Evolutionary conservation across 64 coral and sea anemone species (phyloP).

Genomic region (Actinia tenebrosa): DNA sequence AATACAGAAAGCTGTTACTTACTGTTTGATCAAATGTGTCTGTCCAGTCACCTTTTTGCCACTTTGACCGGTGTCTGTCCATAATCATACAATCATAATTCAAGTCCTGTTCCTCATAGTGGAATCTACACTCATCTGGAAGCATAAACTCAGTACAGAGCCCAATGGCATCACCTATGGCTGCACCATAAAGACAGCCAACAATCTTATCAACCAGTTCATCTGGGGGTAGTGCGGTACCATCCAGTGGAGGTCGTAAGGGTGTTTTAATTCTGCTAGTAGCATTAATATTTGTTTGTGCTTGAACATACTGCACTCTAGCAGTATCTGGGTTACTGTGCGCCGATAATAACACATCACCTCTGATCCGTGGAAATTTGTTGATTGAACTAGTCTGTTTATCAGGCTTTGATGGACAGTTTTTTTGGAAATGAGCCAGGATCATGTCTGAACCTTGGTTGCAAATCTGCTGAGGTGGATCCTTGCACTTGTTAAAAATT

Average conservation of each 20-base stretch:
- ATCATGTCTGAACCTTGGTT: conserved; percentile 80
- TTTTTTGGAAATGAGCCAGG: conserved; percentile 62
- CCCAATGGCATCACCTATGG: conserved; percentile 84
- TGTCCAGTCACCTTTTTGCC: conserved; percentile 84
- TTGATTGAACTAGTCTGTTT: conserved; percentile 31
- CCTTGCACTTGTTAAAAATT: conserved; percentile 84
- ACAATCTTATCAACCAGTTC: conserved; percentile 89
- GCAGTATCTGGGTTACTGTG: conserved; percentile 87
- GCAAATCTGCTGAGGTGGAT: conserved; percentile 83
- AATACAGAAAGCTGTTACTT: not conserved
- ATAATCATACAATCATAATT: conserved; percentile 70
- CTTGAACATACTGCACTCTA: conserved; percentile 83
- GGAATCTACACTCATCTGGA: conserved; percentile 86
- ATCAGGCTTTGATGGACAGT: conserved; percentile 51
- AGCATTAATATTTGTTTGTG: conserved; percentile 83
- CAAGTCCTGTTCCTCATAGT: conserved; percentile 67
- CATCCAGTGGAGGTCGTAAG: conserved; percentile 66
- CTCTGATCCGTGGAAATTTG: conserved; percentile 83
- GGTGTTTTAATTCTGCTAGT: conserved; percentile 82
- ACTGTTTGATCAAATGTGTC: conserved; percentile 96
- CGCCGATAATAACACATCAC: conserved; percentile 61
- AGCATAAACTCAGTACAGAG: conserved; percentile 88
- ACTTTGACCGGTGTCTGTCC: conserved; percentile 86
- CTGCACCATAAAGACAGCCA: conserved; percentile 94
- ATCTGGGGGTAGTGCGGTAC: conserved; percentile 79